Evolutionary conservation across 2,113 vertebrate species (phyloP).

Genomic region (Anser brachyrhynchus): DNA sequence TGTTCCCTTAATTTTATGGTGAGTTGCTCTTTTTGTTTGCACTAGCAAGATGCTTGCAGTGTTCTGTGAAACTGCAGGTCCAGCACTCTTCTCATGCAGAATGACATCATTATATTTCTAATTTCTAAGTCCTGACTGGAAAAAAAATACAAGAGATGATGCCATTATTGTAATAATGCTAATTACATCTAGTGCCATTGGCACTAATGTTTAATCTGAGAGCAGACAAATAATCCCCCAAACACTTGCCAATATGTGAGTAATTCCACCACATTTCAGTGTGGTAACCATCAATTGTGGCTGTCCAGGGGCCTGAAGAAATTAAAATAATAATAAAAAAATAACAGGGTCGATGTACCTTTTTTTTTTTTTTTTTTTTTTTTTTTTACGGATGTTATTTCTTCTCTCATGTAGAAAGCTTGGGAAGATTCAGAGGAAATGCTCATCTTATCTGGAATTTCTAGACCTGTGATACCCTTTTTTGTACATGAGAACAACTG

Average conservation of each 20-base stretch:
- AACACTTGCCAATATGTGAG: neutral
- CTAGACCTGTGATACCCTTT: neutral
- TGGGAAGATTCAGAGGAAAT: neutral
- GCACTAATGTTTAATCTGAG: neutral
- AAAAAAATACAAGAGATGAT: neutral
- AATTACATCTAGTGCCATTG: slow-evolving; percentile 16
- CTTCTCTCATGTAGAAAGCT: neutral
- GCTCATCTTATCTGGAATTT: neutral
- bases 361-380: neutral
- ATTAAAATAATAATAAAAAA: neutral
- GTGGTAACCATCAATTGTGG: neutral
- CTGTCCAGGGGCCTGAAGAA: neutral
- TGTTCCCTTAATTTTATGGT: slow-evolving; percentile 50
- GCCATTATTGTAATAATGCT: slow-evolving; percentile 20
- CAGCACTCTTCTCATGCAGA: neutral
- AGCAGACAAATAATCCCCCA: neutral
- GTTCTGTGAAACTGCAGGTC: neutral
- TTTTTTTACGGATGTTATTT: neutral
- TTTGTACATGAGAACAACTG: neutral
- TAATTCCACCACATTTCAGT: neutral
- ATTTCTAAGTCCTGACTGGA: neutral
- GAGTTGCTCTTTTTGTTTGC: slow-evolving; percentile 35
- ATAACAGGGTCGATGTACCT: neutral
- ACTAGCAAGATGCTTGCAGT: slow-evolving; percentile 5
- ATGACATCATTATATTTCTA: neutral